phyloP scores from a whole-genome alignment of 2,797 vertebrate genomes.

The Pelobates cultripes region DNA sequence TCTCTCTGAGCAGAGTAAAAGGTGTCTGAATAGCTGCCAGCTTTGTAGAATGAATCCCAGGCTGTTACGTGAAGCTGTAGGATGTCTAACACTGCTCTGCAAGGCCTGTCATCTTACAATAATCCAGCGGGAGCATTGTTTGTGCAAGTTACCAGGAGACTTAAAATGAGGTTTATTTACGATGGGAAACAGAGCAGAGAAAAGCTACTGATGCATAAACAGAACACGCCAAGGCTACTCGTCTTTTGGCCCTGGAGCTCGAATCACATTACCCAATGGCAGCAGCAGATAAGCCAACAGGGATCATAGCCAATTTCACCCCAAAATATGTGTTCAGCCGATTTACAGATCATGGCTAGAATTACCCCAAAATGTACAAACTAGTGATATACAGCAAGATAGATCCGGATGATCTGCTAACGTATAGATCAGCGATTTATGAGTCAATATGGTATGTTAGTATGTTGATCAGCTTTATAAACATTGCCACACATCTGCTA shows the following conservation, averaged over 20 bases:
- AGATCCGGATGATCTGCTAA: no score
- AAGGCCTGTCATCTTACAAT: slow-evolving; percentile 29
- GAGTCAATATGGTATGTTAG: no score
- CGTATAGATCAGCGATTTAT: no score
- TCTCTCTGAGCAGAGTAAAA: neutral
- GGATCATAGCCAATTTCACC: no score
- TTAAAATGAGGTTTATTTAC: slow-evolving; percentile 48
- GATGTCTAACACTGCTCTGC: slow-evolving; percentile 23
- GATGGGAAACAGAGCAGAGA: slow-evolving; percentile 48
- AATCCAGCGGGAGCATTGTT: slow-evolving; percentile 13
- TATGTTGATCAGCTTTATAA: no score
- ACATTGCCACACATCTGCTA: no score
- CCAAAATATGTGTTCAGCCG: no score
- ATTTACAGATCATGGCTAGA: no score
- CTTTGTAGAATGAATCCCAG: neutral
- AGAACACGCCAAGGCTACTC: slow-evolving; percentile 44
- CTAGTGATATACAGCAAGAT: no score
- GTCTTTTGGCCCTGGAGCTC: slow-evolving; percentile 11
- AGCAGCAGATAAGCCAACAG: neutral
- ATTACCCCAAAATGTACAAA: no score
- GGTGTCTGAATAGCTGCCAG: neutral
- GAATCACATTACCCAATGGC: slow-evolving; percentile 21
- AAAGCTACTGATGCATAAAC: slow-evolving; percentile 39
- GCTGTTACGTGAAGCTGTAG: slow-evolving; percentile 9
- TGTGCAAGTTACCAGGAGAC: slow-evolving; percentile 15